A percentile compares a stretch with the other conserved stretches of the same genome.
Conservation (phyloP, 2,113 vertebrate species). For the Neogobius melanostomus region DNA sequence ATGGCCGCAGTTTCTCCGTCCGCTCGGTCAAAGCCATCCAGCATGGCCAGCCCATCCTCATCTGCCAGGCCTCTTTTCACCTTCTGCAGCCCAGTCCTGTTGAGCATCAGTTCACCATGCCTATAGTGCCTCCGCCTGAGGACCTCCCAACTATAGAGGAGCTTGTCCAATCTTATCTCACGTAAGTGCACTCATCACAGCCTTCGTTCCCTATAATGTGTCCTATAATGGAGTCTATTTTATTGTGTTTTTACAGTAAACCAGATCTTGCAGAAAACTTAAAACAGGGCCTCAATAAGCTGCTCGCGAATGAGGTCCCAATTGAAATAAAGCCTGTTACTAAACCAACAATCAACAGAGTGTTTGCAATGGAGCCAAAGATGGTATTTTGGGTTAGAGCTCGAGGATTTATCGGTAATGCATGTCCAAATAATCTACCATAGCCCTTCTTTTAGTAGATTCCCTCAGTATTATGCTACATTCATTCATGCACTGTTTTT, state of each 20-base stretch:
- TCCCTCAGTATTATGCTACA: neutral
- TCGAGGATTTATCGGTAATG: conserved; percentile 87
- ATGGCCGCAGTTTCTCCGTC: conserved; percentile 88
- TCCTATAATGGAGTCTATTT: neutral
- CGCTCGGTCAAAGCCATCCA: conserved; percentile 91
- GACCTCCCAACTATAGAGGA: conserved; percentile 81
- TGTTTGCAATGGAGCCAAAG: conserved; percentile 74
- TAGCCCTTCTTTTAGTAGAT: neutral
- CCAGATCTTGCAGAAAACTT: conserved; percentile 80
- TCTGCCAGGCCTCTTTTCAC: conserved; percentile 92
- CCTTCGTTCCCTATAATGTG: neutral
- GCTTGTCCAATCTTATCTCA: conserved; percentile 82
- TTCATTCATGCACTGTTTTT: neutral
- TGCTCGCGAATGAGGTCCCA: conserved; percentile 86
- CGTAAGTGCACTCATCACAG: conserved; percentile 65
- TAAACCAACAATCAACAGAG: conserved; percentile 66
- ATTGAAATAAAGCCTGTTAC: conserved; percentile 89
- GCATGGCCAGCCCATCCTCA: conserved; percentile 88
- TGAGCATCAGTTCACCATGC: conserved; percentile 93
- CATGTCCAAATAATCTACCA: neutral
- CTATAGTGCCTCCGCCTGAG: conserved; percentile 81
- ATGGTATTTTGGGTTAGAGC: conserved; percentile 92
- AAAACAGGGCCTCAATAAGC: conserved; percentile 79
- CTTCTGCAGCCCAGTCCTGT: conserved; percentile 81
- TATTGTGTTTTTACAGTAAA: conserved; percentile 71